Evolutionary conservation across 1,140 invertebrate genomes (phyloP), one percentile per base, ranked within the genome.

Genomic region (Hylaeus volcanicus): DNA sequence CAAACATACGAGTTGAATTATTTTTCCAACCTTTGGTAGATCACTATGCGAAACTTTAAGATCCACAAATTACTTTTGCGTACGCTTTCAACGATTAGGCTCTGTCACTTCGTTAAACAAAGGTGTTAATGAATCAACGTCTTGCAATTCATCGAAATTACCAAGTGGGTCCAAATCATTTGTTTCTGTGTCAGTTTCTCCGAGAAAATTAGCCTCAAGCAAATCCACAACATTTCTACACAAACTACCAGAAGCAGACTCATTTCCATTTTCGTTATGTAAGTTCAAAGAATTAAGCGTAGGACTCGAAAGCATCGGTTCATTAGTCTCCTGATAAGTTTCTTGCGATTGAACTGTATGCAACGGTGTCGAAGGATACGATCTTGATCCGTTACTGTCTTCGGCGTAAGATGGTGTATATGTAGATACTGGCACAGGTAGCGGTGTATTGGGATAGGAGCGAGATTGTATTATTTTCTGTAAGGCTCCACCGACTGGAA

Each of bases 391-490:
- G 72, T 90, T 91, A 53, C 89, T 92, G 53, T 92, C 92, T 12
- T 93, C 92, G 6, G 86, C 73, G 26, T 88, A 91, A 11, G 81
- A 80, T 15, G 88, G 61, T 41, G 90, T 79, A 37, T 87, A 86
- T 5, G 83, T 79, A 6, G 83, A 81, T 3, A 89, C 80, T 66
- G 88, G 86, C 4, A 89, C 74, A 5, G 93, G 92, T 56, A 94
- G 69, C 0, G 93, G 93, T 11, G 93, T 94, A 68, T 94, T 94
- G 0, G 93, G 92, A 84, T 94, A 94, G 3, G 93, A 94, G 6
- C 93, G 86, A 1, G 93, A 93, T 8, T 92, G 89, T 41, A 92
- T 91, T n/a, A 90, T 89, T 61, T 92, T 92, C 45, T 84, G 84
- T 55, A 87, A 74, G 14, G 63, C 80, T 51, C 75, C 85, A 70